Evolutionary conservation across 1,140 invertebrate species (phyloP), one percentile per base, ranked within the genome.

Genomic region (Drosophila mojavensis): DNA sequence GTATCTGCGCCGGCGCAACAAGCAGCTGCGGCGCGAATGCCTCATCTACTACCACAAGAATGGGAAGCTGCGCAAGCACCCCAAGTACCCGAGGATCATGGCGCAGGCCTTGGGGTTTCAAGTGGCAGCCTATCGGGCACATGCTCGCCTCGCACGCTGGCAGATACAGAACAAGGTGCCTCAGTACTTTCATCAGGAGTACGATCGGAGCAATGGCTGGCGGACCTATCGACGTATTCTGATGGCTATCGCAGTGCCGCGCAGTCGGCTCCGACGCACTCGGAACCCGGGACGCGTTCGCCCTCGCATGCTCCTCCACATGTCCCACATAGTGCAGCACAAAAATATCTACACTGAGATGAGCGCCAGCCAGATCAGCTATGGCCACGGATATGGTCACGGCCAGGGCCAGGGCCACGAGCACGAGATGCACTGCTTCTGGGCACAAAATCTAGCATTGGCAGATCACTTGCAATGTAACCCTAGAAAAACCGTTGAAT

Each of bases 11-110:
- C 7, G 4, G 2, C 53, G 53, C n/a, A 36, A 55, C 10, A 36
- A 36, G 15, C 30, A 55, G 30, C 30, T 55, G 53, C 53, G 53
- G 0, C 53, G 53, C 30, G 15, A 55, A 6, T 55, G 53, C 7
- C 53, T 36, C 53, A 20, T 55, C 1, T 55, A 55, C n/a, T 55
- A 55, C 10, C 33, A 33, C 5, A 33, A 13, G 10, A 55, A 33
- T 1, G 53, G 53, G 1, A 20, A 55, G 1, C 17, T 55, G 1
- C 53, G 53, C 3, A 10, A 11, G 4, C 0, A 13, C 0, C 30
- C 30, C 15, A 55, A 30, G 17, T 17, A 50, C 11, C 48, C 48
- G 11, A 50, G 5, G 53, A 0, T 0, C 0, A 11, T 3, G 4
- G 9, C 11, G 30, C n/a, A 13, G 9, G 2, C 4, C 0, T 11